Base-by-base conservation (phyloP, 2,113 vertebrate species). In the Macquaria australasica region DNA sequence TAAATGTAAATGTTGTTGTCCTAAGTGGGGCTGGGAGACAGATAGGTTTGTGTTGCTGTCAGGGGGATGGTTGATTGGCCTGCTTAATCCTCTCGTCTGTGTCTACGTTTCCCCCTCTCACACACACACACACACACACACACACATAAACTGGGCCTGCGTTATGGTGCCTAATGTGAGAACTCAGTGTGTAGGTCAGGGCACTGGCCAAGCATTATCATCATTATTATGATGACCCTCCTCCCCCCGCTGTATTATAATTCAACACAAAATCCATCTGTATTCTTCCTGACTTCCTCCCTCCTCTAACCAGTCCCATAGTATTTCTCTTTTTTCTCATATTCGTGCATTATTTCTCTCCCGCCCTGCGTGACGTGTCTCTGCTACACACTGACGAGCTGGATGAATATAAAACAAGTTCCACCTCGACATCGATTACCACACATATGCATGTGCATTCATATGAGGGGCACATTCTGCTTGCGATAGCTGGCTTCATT, bases 1-100 rank as follows among this genome's bases (percentile, higher is more conserved):
- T 84, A 89, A 91, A 91, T 93, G 91, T 87, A 93, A 93, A 94
- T 91, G 91, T 76, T 89, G 88, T 88, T 87, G 89, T 91, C 77
- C 76, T 85, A 45, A 94, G 88, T 89, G 87, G 85, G 62, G 83
- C 87, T 85, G 87, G 74, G 82, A 90, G 88, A 92, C 83, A 41
- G 90, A 92, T 86, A 78, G 86, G 73, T 90, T 93, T 89, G 86
- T 87, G 85, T 66, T 79, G 91, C 86, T 86, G 92, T 91, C 89
- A 84, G 64, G 70, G 70, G 85, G 67, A 55, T 55, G 77, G 78
- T 74, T 87, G 89, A 91, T 93, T 87, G 87, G 85, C 76, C 85
- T 81, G 83, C 81, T 89, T 74, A 89, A 88, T 91, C 86, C 82
- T 55, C 80, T 48, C 20, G 28, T 83, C 85, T 85, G 59, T 23